phyloP scores from a whole-genome alignment of 2,888 invertebrate species.

The Epinotia brunnichana region DNA sequence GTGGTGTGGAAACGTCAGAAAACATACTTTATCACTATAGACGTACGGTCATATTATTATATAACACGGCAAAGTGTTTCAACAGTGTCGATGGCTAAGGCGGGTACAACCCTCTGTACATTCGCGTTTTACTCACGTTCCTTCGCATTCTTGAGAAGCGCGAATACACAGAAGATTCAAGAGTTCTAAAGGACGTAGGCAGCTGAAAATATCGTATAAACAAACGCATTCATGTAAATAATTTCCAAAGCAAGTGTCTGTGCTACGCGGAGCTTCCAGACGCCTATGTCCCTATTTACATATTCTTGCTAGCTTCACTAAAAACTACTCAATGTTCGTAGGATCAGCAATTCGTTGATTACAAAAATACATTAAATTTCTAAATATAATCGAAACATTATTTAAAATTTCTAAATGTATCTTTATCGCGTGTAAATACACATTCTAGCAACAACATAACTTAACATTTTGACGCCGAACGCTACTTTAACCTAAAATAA shows the following conservation, averaged over 20 bases:
- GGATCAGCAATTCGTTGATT: conserved; percentile 41
- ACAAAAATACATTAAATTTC: conserved; percentile 41
- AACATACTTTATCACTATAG: conserved; percentile 10
- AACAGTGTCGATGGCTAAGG: conserved; percentile 1
- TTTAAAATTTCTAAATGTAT: conserved; percentile 43
- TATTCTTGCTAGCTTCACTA: conserved; percentile 33
- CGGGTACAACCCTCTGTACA: neutral
- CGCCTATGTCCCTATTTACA: neutral
- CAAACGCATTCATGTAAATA: neutral
- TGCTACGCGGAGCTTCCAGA: neutral
- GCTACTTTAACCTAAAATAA: conserved; percentile 13
- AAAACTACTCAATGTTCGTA: conserved; percentile 21
- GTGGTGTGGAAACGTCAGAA: conserved; percentile 43
- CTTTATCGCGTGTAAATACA: conserved; percentile 44
- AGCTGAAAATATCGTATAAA: neutral
- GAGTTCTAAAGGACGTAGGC: conserved; percentile 15
- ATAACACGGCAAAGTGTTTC: neutral
- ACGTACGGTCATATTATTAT: conserved; percentile 14
- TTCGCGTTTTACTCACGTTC: neutral
- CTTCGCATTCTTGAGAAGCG: neutral
- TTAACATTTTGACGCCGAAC: conserved; percentile 35
- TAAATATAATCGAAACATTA: conserved; percentile 36
- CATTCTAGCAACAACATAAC: conserved; percentile 47
- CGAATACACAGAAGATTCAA: neutral
- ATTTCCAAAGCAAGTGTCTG: neutral